Evolutionary conservation across 2,797 vertebrate species (phyloP), one percentile per base, ranked within the genome.

Genomic region (Argya squamiceps): DNA sequence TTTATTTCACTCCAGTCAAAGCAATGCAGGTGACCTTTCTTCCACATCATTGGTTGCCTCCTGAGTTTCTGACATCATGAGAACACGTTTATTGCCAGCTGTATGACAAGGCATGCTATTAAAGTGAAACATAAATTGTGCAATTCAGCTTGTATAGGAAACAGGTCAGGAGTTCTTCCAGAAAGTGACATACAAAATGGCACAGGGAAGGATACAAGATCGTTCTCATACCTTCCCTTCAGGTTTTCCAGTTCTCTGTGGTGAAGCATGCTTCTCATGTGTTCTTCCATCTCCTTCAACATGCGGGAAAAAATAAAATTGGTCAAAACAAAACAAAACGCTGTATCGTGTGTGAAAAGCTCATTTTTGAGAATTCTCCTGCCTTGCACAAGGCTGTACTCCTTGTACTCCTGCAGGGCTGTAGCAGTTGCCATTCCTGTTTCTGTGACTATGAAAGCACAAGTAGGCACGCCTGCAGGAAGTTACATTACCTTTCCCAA

Each of bases 211-310:
- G 47, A 81, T 56, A 18, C 29, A 90, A 86, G 59, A 70, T 12
- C 56, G 43, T 63, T 94, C 36, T 95, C 99, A 98, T 98, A 99
- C 99, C 99, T 98, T 97, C 99, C 99, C 97, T 98, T 99, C 49
- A 99, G 98, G 97, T 99, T 99, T 98, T 99, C 99, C 98, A 99
- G 98, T 94, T 99, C 99, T 69, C 99, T 98, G 97, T 99, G 99
- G 96, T 99, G 99, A 96, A 99, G 98, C 99, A 99, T 99, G 96
- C 99, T 99, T 96, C 99, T 98, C 98, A 99, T 98, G 96, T 99
- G 99, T 93, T 99, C 99, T 70, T 99, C 98, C 99, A 99, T 99
- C 96, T 99, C 99, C 99, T 99, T 97, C 87, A 96, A 93, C 60
- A 89, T 10, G 34, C 15, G 4, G 83, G 73, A 60, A 86, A 56